Base-by-base conservation (phyloP, 2,797 vertebrate genomes). In the Pangasius macronema region DNA sequence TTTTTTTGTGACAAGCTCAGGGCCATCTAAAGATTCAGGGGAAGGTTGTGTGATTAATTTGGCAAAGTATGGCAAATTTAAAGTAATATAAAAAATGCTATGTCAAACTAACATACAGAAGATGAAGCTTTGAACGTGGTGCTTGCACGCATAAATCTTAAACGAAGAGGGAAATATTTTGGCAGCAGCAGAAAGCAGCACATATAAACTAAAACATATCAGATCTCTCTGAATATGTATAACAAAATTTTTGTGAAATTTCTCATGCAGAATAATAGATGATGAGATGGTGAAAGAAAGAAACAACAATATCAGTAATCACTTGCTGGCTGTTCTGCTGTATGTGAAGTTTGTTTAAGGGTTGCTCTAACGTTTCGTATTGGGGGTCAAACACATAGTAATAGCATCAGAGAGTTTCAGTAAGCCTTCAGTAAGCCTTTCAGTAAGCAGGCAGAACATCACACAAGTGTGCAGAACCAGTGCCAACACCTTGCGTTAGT, bases 21-120 rank as follows among this genome's bases (percentile, higher is more conserved):
- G 95, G 39, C 95, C 95, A 3, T 95, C 95, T 96, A 89, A 36
- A 86, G 79, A 87, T 80, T 39, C 24, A n/a, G 14, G 20, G 16
- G 7, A 84, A 51, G 8, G 30, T 55, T n/a, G 57, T 39, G 51
- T 68, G 18, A 59, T 72, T 42, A 67, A 22, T 1, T 55, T 81
- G 13, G 13, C 36, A 61, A 82, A 49, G n/a, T 55, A 33, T 22
- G 2, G 6, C 33, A 51, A 2, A 53, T 49, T 75, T 30, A 53
- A 53, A 42, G 13, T 30, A n/a, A 53, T n/a, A 76, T 51, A 18
- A 20, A 76, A n/a, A 75, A 75, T 16, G 1, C 30, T 36, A 42
- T 8, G 20, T 39, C 24, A 42, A 51, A 46, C 3, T 42, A 22
- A 46, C 10, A 49, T 75, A 49, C 36, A 73, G 22, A 24, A 75